A percentile compares a stretch with the other conserved stretches of the same genome.
Evolutionary conservation across 2,888 invertebrate genomes (phyloP).

Genomic region (Amblyjoppa fuscipennis): DNA sequence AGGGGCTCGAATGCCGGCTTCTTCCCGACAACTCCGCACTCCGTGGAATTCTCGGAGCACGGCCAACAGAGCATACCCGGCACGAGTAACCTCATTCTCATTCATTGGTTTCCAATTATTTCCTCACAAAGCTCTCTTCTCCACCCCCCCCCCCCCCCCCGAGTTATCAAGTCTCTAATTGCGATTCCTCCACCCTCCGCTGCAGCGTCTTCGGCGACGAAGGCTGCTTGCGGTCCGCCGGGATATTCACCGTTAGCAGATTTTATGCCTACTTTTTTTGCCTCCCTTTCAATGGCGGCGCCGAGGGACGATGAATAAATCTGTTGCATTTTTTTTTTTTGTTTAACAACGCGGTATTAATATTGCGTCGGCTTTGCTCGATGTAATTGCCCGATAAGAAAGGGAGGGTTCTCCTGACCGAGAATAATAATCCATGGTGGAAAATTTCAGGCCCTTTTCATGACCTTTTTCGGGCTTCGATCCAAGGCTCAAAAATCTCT

Average conservation of each 20-base stretch:
- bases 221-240: neutral
- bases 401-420: too few relatives aligned
- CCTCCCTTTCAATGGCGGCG: too few relatives aligned
- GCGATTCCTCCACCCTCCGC: constrained; percentile 67
- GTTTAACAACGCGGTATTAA: too few relatives aligned
- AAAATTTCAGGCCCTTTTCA: too few relatives aligned
- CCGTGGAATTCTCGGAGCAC: constrained; percentile 27
- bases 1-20: constrained; percentile 72
- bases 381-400: too few relatives aligned
- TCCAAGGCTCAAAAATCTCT: too few relatives aligned
- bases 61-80: constrained; percentile 16
- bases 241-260: constrained; percentile 1
- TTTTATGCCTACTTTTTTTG: neutral
- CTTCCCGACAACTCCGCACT: constrained; percentile 53
- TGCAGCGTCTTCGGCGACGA: constrained; percentile 21
- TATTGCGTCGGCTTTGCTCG: too few relatives aligned
- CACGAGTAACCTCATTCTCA: constrained; percentile 79
- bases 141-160: constrained; percentile 24
- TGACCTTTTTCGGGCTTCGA: too few relatives aligned
- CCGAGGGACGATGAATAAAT: too few relatives aligned
- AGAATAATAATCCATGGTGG: too few relatives aligned
- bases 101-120: constrained; percentile 83
- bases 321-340: too few relatives aligned
- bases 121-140: constrained; percentile 75
- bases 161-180: constrained; percentile 82